Conservation (phyloP, 2,113 vertebrate genomes). For the Anser cygnoides region DNA sequence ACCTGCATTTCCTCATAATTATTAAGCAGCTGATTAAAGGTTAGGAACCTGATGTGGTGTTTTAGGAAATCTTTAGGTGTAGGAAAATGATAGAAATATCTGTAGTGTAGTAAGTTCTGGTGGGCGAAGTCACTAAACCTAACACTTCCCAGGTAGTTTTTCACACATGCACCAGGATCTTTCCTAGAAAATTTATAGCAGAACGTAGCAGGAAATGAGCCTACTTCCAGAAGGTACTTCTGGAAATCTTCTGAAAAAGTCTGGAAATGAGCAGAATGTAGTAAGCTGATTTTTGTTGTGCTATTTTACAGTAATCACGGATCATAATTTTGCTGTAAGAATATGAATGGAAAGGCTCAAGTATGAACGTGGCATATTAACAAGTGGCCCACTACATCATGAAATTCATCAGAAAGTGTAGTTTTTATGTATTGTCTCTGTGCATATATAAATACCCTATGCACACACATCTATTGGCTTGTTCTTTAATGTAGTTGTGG, state of each 20-base stretch:
- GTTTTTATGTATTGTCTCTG: not conserved
- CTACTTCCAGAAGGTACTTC: not conserved
- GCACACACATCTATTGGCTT: accelerated
- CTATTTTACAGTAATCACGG: not conserved
- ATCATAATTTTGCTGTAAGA: not conserved
- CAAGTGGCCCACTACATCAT: too few relatives aligned
- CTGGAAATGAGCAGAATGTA: not conserved
- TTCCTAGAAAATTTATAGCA: not conserved
- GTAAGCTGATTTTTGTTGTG: not conserved
- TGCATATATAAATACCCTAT: accelerated
- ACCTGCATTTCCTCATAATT: not conserved
- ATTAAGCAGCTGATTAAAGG: not conserved
- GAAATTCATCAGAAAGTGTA: not conserved
- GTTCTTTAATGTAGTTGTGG: not conserved
- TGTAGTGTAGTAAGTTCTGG: not conserved
- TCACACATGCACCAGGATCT: not conserved
- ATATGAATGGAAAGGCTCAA: not conserved
- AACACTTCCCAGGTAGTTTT: not conserved
- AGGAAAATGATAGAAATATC: not conserved
- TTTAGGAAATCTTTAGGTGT: not conserved
- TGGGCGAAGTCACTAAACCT: not conserved
- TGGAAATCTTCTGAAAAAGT: too few relatives aligned
- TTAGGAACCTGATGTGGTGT: not conserved
- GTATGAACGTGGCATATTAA: not conserved
- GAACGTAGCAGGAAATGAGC: not conserved